phyloP scores from a whole-genome alignment of 1,140 invertebrate species.

The Epicauta chinensis region DNA sequence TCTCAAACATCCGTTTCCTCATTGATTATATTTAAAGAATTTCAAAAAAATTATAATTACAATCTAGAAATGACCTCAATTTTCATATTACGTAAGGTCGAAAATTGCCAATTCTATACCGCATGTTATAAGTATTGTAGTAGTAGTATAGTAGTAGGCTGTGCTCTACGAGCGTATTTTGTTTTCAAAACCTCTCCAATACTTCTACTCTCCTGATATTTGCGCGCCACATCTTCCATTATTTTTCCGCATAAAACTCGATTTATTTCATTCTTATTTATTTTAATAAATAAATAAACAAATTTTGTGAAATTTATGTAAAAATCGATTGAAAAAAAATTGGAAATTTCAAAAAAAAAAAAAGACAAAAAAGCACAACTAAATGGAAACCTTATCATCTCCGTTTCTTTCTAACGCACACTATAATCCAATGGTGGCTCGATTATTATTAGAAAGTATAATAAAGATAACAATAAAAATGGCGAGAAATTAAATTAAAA shows the following conservation, averaged over 20 bases:
- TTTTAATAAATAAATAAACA: slow-evolving; percentile 6
- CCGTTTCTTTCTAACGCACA: not conserved
- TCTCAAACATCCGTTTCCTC: not conserved
- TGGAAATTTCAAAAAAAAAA: slow-evolving; percentile 13
- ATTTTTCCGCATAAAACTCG: too few species aligned
- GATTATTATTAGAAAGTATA: too few species aligned
- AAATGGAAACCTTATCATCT: too few species aligned
- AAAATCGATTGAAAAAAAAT: not conserved
- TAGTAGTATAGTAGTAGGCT: slow-evolving; percentile 3
- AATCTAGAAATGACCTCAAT: not conserved
- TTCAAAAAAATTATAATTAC: not conserved
- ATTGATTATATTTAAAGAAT: not conserved
- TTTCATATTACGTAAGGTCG: not conserved
- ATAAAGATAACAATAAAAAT: too few species aligned
- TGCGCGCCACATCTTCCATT: slow-evolving; percentile 24
- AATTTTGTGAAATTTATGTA: slow-evolving; percentile 3
- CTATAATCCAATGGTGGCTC: too few species aligned
- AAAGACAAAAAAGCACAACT: too few species aligned
- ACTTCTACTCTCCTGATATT: slow-evolving; percentile 38
- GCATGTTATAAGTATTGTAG: not conserved
- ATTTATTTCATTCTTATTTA: not conserved
- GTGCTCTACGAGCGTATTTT: slow-evolving; percentile 1
- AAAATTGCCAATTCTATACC: not conserved
- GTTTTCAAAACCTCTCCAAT: slow-evolving; percentile 8
- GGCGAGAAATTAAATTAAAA: too few species aligned